Evolutionary conservation across 92 coral and sea anemone species (phyloP).

Genomic region (Micromussa lordhowensis): DNA sequence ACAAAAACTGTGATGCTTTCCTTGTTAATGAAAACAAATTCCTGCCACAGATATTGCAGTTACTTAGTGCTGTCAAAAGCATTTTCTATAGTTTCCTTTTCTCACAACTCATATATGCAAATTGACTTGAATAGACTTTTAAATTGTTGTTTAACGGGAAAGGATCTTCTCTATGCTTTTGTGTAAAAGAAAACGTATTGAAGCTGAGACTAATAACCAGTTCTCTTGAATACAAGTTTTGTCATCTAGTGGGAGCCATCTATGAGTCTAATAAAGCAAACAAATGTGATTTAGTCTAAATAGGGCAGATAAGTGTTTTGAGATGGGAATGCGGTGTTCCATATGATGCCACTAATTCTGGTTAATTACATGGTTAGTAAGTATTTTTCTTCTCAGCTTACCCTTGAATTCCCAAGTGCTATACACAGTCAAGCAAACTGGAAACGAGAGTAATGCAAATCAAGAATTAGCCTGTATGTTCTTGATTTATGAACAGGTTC

Average conservation of each 20-base stretch:
- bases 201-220: not conserved
- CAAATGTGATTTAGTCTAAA: not conserved
- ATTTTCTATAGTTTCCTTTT: not conserved
- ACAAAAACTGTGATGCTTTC: not conserved
- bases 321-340: not conserved
- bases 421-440: not conserved
- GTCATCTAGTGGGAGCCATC: not conserved
- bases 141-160: not conserved
- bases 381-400: not conserved
- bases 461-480: not conserved
- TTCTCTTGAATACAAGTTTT: not conserved
- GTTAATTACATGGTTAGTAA: not conserved
- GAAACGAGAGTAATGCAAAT: not conserved
- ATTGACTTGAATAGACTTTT: not conserved
- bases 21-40: not conserved
- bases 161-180: too few relatives aligned
- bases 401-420: not conserved
- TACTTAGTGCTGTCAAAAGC: not conserved
- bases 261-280: not conserved
- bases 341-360: not conserved
- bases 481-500: not conserved
- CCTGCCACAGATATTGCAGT: not conserved
- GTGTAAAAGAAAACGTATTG: not conserved
- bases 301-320: not conserved
- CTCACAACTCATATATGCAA: not conserved